A percentile compares a stretch with the other conserved stretches of the same genome.
Evolutionary conservation across 53 echinoderm and acorn worm genomes (phyloP).

Genomic region (Arbacia lixula): DNA sequence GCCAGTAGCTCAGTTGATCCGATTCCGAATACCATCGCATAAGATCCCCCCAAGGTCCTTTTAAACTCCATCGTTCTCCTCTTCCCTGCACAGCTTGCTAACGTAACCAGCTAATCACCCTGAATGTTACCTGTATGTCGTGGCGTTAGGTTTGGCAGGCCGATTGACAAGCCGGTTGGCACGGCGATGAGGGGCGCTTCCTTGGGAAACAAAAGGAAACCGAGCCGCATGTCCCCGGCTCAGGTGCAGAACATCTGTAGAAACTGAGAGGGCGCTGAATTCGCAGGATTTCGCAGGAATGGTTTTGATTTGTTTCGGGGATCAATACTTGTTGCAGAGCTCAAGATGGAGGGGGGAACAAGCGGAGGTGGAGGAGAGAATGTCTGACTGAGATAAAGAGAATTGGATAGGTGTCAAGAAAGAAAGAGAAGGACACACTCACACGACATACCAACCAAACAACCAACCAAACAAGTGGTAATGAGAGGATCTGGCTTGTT

Average conservation of each 20-base stretch:
- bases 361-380: too few relatives aligned
- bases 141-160: conserved; percentile 36
- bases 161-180: conserved; percentile 4
- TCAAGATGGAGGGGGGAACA: background rate
- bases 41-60: too few relatives aligned
- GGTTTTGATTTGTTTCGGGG: conserved; percentile 39
- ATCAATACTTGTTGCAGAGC: conserved; percentile 28
- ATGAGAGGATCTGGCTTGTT: conserved; percentile 14
- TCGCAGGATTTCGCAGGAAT: conserved; percentile 20
- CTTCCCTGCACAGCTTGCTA: too few relatives aligned
- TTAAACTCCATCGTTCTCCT: too few relatives aligned
- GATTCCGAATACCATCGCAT: too few relatives aligned
- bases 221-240: conserved; percentile 5
- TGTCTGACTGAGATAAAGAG: too few relatives aligned
- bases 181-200: background rate
- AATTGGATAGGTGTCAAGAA: too few relatives aligned
- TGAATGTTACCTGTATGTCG: conserved; percentile 24
- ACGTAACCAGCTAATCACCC: too few relatives aligned
- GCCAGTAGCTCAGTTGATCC: too few relatives aligned
- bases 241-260: conserved; percentile 50
- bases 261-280: conserved; percentile 35
- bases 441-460: too few relatives aligned
- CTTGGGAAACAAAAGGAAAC: conserved; percentile 27
- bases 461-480: conserved; percentile 40
- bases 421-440: too few relatives aligned